Evolutionary conservation across 2,888 invertebrate genomes (phyloP).

Genomic region (Macaria liturata): DNA sequence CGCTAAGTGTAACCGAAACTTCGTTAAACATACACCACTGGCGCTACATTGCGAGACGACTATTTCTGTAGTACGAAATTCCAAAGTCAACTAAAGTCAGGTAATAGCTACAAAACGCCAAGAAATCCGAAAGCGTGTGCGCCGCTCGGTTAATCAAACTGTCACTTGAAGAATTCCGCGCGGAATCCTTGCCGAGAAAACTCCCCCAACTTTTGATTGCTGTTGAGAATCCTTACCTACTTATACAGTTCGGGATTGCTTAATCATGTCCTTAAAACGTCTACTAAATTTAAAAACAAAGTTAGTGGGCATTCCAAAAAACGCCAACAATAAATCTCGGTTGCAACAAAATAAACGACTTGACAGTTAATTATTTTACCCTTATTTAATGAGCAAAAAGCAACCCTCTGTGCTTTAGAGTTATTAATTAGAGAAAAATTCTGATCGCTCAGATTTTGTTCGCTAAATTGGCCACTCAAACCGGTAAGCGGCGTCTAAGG

Average conservation of each 20-base stretch:
- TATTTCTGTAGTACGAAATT: slow-evolving; percentile 46
- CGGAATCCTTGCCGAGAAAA: slow-evolving; percentile 78
- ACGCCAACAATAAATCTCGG: slow-evolving; percentile 30
- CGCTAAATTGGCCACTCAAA: slow-evolving; percentile 81
- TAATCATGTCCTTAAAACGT: slow-evolving; percentile 65
- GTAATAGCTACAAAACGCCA: slow-evolving; percentile 68
- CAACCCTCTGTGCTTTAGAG: slow-evolving; percentile 59
- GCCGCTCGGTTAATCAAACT: slow-evolving; percentile 82
- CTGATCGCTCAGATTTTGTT: slow-evolving; percentile 80
- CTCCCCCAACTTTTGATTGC: slow-evolving; percentile 81
- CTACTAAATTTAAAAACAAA: slow-evolving; percentile 33
- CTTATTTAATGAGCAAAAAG: slow-evolving; percentile 69
- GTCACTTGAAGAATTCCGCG: slow-evolving; percentile 82
- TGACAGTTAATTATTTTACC: slow-evolving; percentile 55
- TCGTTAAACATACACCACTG: neutral
- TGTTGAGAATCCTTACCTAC: slow-evolving; percentile 70
- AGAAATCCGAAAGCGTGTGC: slow-evolving; percentile 78
- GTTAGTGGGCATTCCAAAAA: slow-evolving; percentile 24
- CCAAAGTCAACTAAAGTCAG: slow-evolving; percentile 61
- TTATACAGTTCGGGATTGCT: slow-evolving; percentile 72
- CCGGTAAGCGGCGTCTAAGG: slow-evolving; percentile 79
- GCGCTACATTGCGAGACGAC: slow-evolving; percentile 5
- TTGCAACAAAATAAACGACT: slow-evolving; percentile 61
- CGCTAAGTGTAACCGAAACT: neutral
- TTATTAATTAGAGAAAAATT: slow-evolving; percentile 82